Percentiles rank a stretch among this genome's conserved stretches.
Conservation (phyloP, 1,140 invertebrate genomes). For the Leptestheria dahalacensis region DNA sequence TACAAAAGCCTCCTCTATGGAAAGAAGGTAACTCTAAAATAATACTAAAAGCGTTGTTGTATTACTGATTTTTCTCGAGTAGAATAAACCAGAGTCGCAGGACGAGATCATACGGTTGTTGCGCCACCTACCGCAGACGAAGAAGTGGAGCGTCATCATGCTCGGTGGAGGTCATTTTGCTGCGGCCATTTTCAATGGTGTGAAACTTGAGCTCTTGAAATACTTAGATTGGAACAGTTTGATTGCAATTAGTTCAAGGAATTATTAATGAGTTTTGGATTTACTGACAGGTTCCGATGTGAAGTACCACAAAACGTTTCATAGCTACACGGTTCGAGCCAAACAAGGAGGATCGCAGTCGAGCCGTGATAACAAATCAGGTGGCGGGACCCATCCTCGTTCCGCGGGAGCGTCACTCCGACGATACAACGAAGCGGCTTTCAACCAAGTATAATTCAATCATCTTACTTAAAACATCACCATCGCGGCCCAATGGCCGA, state of each 20-base stretch:
- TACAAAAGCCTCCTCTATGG: constrained; percentile 13
- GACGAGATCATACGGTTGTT: constrained; percentile 32
- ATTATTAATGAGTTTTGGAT: constrained; percentile 10
- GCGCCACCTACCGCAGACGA: constrained; percentile 25
- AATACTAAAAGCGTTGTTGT: constrained; percentile 5
- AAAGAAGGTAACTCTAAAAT: constrained; percentile 15
- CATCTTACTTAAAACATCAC: too few relatives aligned
- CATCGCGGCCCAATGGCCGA: too few relatives aligned
- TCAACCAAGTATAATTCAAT: constrained; percentile 41
- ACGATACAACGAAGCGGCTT: constrained; percentile 48
- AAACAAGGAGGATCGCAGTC: constrained; percentile 67
- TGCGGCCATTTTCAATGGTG: constrained; percentile 59
- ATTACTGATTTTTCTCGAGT: constrained; percentile 19
- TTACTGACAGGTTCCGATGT: constrained; percentile 33
- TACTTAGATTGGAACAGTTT: not conserved
- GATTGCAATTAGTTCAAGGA: not conserved
- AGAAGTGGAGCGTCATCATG: constrained; percentile 58
- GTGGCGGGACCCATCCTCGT: constrained; percentile 42
- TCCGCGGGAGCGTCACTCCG: constrained; percentile 68
- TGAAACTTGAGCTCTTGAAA: constrained; percentile 15
- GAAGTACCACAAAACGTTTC: constrained; percentile 68
- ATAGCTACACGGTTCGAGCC: constrained; percentile 67
- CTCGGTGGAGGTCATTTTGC: constrained; percentile 75
- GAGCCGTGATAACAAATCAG: constrained; percentile 45
- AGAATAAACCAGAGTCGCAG: constrained; percentile 34